Evolutionary conservation across 2,113 vertebrate species (phyloP).

Genomic region (Macquaria australasica): DNA sequence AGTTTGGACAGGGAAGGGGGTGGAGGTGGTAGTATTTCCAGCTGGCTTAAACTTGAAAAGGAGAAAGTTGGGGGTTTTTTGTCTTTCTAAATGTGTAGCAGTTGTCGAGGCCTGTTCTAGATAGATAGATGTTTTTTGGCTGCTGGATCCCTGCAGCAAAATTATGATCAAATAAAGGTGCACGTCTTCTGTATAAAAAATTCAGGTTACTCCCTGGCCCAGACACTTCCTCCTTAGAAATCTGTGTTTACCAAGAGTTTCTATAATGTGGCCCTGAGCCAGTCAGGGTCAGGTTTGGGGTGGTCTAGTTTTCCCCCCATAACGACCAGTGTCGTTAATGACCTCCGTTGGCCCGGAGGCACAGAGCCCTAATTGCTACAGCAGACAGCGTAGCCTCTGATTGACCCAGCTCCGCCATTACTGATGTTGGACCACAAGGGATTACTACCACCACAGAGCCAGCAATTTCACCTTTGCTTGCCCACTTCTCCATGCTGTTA

Average conservation of each 20-base stretch:
- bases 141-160: conserved; percentile 16
- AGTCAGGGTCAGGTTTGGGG: conserved; percentile 59
- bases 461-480: conserved; percentile 16
- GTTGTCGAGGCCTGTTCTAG: conserved; percentile 39
- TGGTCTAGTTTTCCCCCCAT: conserved; percentile 60
- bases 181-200: background rate
- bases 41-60: conserved; percentile 25
- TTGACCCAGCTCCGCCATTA: conserved; percentile 75
- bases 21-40: conserved; percentile 1
- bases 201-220: background rate
- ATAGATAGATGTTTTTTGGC: background rate
- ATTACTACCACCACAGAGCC: conserved; percentile 34
- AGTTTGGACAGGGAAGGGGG: background rate
- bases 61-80: conserved; percentile 8
- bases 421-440: conserved; percentile 56
- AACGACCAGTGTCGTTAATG: conserved; percentile 80
- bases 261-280: conserved; percentile 31
- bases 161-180: conserved; percentile 36
- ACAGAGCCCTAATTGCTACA: conserved; percentile 72
- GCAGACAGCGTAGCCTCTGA: conserved; percentile 77
- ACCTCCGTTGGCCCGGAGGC: conserved; percentile 72
- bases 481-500: conserved; percentile 18
- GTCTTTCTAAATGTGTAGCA: background rate
- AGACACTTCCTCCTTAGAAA: background rate
- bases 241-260: conserved; percentile 54